These are phyloP conservation scores for Hoplias malabaricus DNA, from an alignment of 2,113 vertebrate genomes.

Conservation along the genomic window DNA sequence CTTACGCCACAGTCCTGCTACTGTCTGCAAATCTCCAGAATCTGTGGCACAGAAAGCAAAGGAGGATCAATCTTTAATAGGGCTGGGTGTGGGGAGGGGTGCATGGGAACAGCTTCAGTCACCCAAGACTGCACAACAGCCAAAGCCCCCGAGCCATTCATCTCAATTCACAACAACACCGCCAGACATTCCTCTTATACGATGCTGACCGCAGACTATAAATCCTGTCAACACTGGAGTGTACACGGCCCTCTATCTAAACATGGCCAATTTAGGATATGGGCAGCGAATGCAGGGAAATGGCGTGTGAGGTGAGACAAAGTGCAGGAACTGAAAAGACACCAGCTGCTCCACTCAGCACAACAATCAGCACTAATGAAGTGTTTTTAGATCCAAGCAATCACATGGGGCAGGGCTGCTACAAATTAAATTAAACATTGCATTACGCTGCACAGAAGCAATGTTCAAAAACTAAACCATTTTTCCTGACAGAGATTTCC, in stretches of 20 bases:
- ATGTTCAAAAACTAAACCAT: not conserved
- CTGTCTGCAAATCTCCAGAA: not conserved
- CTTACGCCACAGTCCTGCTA: not conserved
- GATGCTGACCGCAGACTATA: conserved; percentile 23
- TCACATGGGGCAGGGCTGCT: not conserved
- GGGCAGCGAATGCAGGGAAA: not conserved
- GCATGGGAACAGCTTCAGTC: not conserved
- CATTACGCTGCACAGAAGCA: not conserved
- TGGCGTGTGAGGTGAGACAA: not conserved
- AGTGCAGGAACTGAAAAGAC: conserved; percentile 25
- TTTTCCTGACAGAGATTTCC: not conserved
- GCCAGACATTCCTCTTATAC: conserved; percentile 3
- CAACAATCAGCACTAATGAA: conserved; percentile 36
- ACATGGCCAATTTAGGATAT: conserved; percentile 38
- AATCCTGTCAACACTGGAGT: conserved; percentile 30
- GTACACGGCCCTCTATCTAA: conserved; percentile 20
- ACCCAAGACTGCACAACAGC: not conserved
- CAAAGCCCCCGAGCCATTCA: conserved; percentile 4
- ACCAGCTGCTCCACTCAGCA: conserved; percentile 22
- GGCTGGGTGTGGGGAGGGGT: not conserved
- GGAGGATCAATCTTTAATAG: conserved; percentile 12
- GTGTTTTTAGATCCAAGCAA: conserved; percentile 34
- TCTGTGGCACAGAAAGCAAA: not conserved
- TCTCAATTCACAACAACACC: not conserved
- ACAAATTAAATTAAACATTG: conserved; percentile 23